These are phyloP conservation scores for Sinella curviseta DNA, from an alignment of 1,140 invertebrate species.

Conservation along the genomic window DNA sequence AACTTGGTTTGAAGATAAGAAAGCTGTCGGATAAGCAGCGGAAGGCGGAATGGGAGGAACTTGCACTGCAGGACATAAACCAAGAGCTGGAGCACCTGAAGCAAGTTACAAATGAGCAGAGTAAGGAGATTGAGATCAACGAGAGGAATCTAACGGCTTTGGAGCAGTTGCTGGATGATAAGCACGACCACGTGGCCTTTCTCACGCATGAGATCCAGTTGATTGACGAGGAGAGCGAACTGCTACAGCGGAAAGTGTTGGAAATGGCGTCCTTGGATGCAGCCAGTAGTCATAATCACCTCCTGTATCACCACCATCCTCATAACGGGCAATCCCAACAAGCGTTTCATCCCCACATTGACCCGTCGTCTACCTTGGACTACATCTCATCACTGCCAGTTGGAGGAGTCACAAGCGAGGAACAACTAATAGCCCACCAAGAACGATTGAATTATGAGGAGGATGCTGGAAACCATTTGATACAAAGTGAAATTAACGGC, in stretches of 20 bases:
- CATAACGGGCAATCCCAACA: too few species aligned
- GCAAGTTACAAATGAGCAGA: slow-evolving; percentile 34
- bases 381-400: too few species aligned
- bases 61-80: neutral
- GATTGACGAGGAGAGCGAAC: slow-evolving; percentile 36
- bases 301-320: neutral
- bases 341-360: neutral
- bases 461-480: too few species aligned
- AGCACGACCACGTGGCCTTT: slow-evolving; percentile 38
- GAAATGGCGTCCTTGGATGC: neutral
- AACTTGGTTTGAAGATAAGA: slow-evolving; percentile 66
- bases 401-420: too few species aligned
- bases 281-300: neutral
- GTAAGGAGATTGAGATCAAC: slow-evolving; percentile 37
- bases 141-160: slow-evolving; percentile 35
- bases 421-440: too few species aligned
- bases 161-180: slow-evolving; percentile 28
- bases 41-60: slow-evolving; percentile 50
- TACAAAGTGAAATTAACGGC: too few species aligned
- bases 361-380: too few species aligned
- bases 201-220: slow-evolving; percentile 37
- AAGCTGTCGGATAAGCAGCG: slow-evolving; percentile 53
- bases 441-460: too few species aligned
- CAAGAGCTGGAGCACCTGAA: slow-evolving; percentile 27
- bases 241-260: slow-evolving; percentile 19